These are phyloP conservation scores for Apamea sordens DNA, from an alignment of 2,888 invertebrate genomes.

Conservation along the genomic window DNA sequence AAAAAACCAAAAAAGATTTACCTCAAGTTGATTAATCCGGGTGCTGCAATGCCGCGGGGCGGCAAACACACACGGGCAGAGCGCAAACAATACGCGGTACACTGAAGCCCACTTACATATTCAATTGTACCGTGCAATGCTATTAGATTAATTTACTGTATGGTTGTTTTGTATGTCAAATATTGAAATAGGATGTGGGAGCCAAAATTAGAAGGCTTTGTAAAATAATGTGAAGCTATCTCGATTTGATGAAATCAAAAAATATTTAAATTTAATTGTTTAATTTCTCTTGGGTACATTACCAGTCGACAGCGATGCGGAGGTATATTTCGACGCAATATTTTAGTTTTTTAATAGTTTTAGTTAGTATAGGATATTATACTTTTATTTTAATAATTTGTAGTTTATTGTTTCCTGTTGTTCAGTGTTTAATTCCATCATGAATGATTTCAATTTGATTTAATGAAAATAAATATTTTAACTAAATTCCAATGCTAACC, in stretches of 20 bases:
- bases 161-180: slow-evolving; percentile 23
- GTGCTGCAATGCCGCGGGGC: slow-evolving; percentile 56
- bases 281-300: no score
- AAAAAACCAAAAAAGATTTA: slow-evolving; percentile 28
- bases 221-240: not conserved
- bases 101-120: slow-evolving; percentile 51
- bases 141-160: slow-evolving; percentile 52
- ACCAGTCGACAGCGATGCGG: no score
- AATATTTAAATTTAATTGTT: not conserved
- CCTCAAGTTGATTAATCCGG: slow-evolving; percentile 71
- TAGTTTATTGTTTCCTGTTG: not conserved
- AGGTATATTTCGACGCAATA: no score
- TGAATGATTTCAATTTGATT: not conserved
- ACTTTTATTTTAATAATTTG: no score
- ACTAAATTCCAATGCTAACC: not conserved
- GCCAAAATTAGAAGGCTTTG: not conserved
- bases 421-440: not conserved
- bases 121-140: slow-evolving; percentile 48
- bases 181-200: slow-evolving; percentile 8
- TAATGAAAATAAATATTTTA: not conserved
- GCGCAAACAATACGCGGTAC: slow-evolving; percentile 51
- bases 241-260: not conserved
- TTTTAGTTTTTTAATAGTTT: no score
- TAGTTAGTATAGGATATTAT: no score
- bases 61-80: slow-evolving; percentile 52